Base-by-base conservation (phyloP, 2,888 invertebrate genomes). In the Nomada flava region DNA sequence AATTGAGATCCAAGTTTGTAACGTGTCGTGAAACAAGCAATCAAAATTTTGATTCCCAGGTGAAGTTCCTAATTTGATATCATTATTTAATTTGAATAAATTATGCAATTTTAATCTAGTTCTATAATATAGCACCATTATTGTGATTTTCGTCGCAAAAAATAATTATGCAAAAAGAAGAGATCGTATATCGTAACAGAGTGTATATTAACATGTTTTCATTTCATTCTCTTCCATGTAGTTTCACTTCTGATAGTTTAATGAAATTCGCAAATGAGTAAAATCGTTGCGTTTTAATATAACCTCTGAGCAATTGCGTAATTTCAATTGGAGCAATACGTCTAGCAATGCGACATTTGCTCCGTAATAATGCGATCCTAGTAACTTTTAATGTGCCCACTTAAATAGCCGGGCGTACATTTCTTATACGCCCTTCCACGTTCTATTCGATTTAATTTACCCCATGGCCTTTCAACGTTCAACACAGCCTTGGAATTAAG, bases 321-420 rank as follows among this genome's bases (percentile, higher is more conserved):
- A 83, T 83, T 80, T 70, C 76, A 76, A 80, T 80, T 76, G 57
- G 69, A 29, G 79, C 44, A 50, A 82, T 80, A 74, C 26, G 71
- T 84, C 76, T 79, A 59, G 52, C 53, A 5, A 64, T 53, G 73
- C 55, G 69, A 79, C 76, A 50, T 71, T 59, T 47, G 10, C 62
- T 50, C 42, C 26, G 69, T 70, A 76, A 76, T 84, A 82, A 84
- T 83, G 76, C 65, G 74, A 70, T 59, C 42, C 70, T 23, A 42
- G 79, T 55, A 73, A 44, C 77, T 74, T 55, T 74, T 36, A 47
- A 59, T 11, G 36, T 60, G n/a, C 26, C 67, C 69, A 57, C 69
- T 76, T 65, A 79, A 75, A 76, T 57, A 76, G 52, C 44, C 9
- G 36, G 52, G 50, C n/a, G 42, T 42, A 52, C 59, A 64, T 65